Evolutionary conservation across 1,140 invertebrate genomes (phyloP).

Genomic region (Elymnias hypermnestra): DNA sequence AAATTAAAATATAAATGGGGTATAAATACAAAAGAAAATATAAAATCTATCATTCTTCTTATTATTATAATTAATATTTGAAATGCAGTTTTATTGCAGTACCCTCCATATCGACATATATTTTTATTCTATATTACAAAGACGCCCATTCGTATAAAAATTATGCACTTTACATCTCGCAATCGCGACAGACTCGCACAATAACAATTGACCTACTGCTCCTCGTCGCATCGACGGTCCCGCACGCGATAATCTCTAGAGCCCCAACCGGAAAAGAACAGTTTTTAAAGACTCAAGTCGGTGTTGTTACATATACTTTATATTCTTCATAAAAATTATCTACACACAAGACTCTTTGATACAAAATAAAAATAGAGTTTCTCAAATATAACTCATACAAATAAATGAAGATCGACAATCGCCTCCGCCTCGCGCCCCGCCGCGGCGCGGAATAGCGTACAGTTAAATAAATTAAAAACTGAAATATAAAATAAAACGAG

Average conservation of each 20-base stretch:
- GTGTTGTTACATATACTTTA: conserved; percentile 68
- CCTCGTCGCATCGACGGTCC: conserved; percentile 22
- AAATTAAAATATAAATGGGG: conserved; percentile 24
- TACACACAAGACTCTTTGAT: conserved; percentile 67
- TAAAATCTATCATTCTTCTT: conserved; percentile 57
- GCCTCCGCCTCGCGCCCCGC: conserved; percentile 2
- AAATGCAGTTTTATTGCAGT: conserved; percentile 63
- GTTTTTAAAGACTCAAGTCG: conserved; percentile 43
- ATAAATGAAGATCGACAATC: conserved; percentile 34
- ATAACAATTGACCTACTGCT: conserved; percentile 39
- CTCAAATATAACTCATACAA: conserved; percentile 60
- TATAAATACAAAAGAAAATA: conserved; percentile 39
- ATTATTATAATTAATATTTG: conserved; percentile 36
- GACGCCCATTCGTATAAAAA: conserved; percentile 50
- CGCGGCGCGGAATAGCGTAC: not conserved
- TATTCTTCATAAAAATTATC: conserved; percentile 74
- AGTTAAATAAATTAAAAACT: conserved; percentile 30
- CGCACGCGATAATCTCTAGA: conserved; percentile 18
- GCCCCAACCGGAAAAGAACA: conserved; percentile 27
- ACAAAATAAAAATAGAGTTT: conserved; percentile 62
- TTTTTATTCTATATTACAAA: conserved; percentile 53
- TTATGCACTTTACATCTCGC: conserved; percentile 47
- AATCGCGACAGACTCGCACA: conserved; percentile 35
- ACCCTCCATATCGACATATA: conserved; percentile 55
- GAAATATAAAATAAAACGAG: conserved; percentile 22